Evolutionary conservation across 2,113 vertebrate species (phyloP).

Genomic region (Crypturellus undulatus): DNA sequence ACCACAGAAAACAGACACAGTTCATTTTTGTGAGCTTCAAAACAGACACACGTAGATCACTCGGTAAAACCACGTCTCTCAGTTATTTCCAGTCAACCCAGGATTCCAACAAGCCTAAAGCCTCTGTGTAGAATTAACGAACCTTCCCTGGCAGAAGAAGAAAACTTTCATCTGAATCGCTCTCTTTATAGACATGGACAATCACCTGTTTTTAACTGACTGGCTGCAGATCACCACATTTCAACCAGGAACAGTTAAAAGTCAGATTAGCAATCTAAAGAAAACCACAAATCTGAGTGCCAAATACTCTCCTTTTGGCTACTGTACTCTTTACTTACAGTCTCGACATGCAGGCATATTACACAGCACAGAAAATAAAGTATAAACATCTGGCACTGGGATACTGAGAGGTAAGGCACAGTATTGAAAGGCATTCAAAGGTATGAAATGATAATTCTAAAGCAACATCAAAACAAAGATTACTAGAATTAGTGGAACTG

Average conservation of each 20-base stretch:
- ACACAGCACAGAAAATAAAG: background rate
- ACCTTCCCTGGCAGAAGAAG: background rate
- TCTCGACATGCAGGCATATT: background rate
- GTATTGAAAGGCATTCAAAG: background rate
- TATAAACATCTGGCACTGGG: background rate
- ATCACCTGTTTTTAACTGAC: background rate
- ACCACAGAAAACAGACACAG: background rate
- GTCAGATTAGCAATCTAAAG: background rate
- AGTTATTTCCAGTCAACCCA: background rate
- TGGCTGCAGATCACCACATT: background rate
- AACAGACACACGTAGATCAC: background rate
- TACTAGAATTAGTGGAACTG: background rate
- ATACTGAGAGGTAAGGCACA: background rate
- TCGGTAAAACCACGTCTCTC: background rate
- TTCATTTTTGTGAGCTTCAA: background rate
- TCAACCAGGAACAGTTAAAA: background rate
- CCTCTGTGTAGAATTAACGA: background rate
- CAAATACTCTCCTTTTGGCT: background rate
- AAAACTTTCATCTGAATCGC: background rate
- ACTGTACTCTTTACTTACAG: background rate
- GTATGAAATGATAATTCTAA: background rate
- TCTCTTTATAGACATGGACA: background rate
- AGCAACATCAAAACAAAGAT: background rate
- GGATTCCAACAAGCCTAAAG: background rate
- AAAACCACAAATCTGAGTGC: background rate